Conservation (phyloP, 2,888 invertebrate genomes). For the Hypsopygia costalis region DNA sequence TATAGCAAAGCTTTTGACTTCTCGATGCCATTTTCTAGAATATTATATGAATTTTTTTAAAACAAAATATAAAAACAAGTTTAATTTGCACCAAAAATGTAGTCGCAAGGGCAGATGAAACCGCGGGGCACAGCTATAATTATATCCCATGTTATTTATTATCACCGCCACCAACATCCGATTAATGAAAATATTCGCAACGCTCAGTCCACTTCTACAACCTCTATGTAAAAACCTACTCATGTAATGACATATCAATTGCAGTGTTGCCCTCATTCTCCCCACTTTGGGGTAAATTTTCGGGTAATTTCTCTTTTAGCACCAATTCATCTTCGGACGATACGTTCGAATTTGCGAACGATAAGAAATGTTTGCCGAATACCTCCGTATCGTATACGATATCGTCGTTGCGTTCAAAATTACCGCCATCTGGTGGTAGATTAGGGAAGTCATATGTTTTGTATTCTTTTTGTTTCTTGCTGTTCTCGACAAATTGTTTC, state of each 20-base stretch:
- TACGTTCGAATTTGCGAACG: slow-evolving; percentile 33
- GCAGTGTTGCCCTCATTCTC: slow-evolving; percentile 41
- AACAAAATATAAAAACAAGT: no score
- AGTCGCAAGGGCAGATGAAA: no score
- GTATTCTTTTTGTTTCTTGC: slow-evolving; percentile 68
- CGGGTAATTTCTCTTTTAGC: slow-evolving; percentile 23
- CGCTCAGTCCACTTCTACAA: no score
- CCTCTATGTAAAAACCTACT: slow-evolving; percentile 23
- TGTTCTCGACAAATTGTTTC: slow-evolving; percentile 78
- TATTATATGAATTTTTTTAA: no score
- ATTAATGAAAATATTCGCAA: not conserved
- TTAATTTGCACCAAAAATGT: no score
- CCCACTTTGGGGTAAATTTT: slow-evolving; percentile 23
- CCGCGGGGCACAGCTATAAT: no score
- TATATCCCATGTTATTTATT: no score
- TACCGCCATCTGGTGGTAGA: slow-evolving; percentile 24
- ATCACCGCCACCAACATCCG: no score
- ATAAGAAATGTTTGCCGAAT: slow-evolving; percentile 68
- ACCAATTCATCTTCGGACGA: slow-evolving; percentile 59
- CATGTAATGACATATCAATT: slow-evolving; percentile 60
- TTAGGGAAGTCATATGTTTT: slow-evolving; percentile 34
- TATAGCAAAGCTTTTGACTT: no score
- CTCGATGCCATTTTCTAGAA: no score
- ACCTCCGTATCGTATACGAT: slow-evolving; percentile 41
- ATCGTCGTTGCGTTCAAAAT: slow-evolving; percentile 44